Base-by-base conservation (phyloP, 1,140 invertebrate genomes). In the Euura saliciscinereae region DNA sequence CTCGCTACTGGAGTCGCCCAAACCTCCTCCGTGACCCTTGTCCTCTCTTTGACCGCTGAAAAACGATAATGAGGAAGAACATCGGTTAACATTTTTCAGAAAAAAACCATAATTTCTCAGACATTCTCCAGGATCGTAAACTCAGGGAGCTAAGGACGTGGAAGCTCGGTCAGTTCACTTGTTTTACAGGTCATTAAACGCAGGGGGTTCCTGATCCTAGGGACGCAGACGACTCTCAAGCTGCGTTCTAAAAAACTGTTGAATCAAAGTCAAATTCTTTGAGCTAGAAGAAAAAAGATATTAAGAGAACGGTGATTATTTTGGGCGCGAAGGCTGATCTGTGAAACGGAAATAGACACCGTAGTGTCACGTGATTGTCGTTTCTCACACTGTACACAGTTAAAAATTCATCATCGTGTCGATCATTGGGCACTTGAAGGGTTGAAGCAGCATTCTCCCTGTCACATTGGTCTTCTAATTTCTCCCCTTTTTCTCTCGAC, bases 121-220 rank as follows among this genome's bases (percentile, higher is more conserved):
- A n/a, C n/a, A n/a, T n/a, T n/a, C n/a, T 5, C 51, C 75, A 78
- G 77, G 77, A 74, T 76, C 76, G 75, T 59, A n/a, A n/a, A n/a
- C n/a, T n/a, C n/a, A n/a, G n/a, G 74, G 77, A 74, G n/a, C 73
- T 74, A 74, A 79, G 71, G 72, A 74, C 73, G 67, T 71, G 45
- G 44, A n/a, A n/a, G n/a, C n/a, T n/a, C n/a, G n/a, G n/a, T n/a
- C n/a, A n/a, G n/a, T n/a, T n/a, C 84, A 83, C 83, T 87, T 87
- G 85, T 87, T 85, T 85, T 85, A 87, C 85, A 87, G 85, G 86
- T 83, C 84, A 83, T 87, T 85, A 84, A 80, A 81, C 79, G 77
- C 77, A 79, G 77, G n/a, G n/a, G 74, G 78, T 76, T 72, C 76
- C 79, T 78, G 80, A 84, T 84, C 46, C 77, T 75, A 51, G 65